These are phyloP conservation scores for Drosophila watanabei DNA, from an alignment of 1,140 invertebrate genomes.

Conservation along the genomic window DNA sequence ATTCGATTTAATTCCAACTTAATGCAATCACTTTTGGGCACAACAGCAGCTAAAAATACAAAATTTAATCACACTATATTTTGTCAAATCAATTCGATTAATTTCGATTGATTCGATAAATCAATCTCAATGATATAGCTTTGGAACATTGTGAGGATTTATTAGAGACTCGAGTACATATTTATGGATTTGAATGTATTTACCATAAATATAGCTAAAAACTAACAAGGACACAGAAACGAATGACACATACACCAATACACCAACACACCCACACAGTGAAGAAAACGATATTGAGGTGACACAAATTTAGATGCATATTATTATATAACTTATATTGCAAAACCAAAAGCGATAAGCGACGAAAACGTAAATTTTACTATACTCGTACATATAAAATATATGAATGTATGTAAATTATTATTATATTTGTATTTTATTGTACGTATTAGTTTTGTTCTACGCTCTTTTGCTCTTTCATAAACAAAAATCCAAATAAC, in stretches of 20 bases:
- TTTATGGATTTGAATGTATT: conserved; percentile 42
- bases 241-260: background rate
- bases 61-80: background rate
- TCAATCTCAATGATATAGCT: background rate
- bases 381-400: conserved; percentile 74
- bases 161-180: background rate
- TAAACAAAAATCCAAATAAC: conserved; percentile 60
- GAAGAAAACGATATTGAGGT: conserved; percentile 18
- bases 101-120: background rate
- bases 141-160: background rate
- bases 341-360: conserved; percentile 41
- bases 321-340: conserved; percentile 59
- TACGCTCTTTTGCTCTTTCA: conserved; percentile 85
- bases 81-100: background rate
- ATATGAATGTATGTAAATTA: conserved; percentile 77
- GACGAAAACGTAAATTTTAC: conserved; percentile 62
- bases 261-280: background rate
- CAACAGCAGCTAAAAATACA: too few species aligned
- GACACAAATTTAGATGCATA: conserved; percentile 60
- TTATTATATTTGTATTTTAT: conserved; percentile 84
- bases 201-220: conserved; percentile 34
- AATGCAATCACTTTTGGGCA: background rate
- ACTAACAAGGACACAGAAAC: conserved; percentile 24
- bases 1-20: background rate
- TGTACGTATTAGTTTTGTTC: conserved; percentile 84